Conservation (phyloP, 2,797 vertebrate genomes). For the Hyperoplus lanceolatus region DNA sequence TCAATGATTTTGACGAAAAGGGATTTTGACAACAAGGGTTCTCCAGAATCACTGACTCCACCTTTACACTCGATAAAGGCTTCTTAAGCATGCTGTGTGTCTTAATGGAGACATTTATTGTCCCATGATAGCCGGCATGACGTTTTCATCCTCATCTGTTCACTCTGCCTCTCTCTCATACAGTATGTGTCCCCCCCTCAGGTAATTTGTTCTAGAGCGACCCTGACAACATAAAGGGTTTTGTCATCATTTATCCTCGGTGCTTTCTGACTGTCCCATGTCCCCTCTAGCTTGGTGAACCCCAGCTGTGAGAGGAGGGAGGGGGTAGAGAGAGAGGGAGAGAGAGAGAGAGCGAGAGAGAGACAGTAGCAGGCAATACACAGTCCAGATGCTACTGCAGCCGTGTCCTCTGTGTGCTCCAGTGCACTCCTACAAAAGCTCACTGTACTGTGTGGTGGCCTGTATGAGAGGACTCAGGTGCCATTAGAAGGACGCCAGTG, state of each 20-base stretch:
- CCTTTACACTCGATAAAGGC: too few species aligned
- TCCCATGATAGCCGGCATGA: conserved; percentile 11
- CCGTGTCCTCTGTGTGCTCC: conserved; percentile 61
- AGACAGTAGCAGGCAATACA: conserved; percentile 43
- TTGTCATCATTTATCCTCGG: conserved; percentile 70
- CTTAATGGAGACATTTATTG: conserved; percentile 2
- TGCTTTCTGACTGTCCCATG: conserved; percentile 60
- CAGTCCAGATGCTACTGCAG: conserved; percentile 73
- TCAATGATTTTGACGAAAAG: too few species aligned
- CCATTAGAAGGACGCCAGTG: conserved; percentile 26
- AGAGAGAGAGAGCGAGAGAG: conserved; percentile 37
- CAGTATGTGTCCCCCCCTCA: too few species aligned
- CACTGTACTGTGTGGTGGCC: conserved; percentile 62
- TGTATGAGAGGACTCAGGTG: conserved; percentile 69
- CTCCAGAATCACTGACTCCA: too few species aligned
- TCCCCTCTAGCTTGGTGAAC: conserved; percentile 49
- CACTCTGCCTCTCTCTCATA: conserved; percentile 16
- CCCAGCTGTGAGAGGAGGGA: conserved; percentile 74
- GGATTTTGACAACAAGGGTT: too few species aligned
- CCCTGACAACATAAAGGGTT: conserved; percentile 55
- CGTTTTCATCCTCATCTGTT: background rate
- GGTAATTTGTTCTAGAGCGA: conserved; percentile 46
- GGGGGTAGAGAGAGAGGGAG: conserved; percentile 37
- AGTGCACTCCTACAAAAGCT: conserved; percentile 71
- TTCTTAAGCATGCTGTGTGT: background rate